Evolutionary conservation across 92 coral and sea anemone species (phyloP), one percentile per base, ranked within the genome.

Genomic region (Palythoa grandiflora): DNA sequence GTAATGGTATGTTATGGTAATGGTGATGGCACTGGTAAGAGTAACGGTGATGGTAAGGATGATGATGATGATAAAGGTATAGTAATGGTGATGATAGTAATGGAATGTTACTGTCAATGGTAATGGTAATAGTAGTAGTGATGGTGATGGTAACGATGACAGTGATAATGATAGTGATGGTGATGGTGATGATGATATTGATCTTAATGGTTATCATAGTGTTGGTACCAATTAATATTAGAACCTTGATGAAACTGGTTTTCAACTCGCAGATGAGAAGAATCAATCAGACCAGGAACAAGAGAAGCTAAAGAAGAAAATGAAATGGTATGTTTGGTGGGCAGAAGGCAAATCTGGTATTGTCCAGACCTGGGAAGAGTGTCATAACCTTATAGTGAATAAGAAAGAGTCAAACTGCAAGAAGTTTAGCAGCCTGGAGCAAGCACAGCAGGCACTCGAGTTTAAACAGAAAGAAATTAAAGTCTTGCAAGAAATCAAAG

Each of bases 311-410:
- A 61, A 39, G 2, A 81, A 21, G 61, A 66, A 66, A 44, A 20
- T 2, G 2, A 81, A 81, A 52, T 81, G 16, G 16, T 81, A 81
- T 51, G 39, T 81, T 7, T 81, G 86, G 86, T 81, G 86, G 86
- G 75, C 75, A 20, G 86, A 68, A 38, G 86, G 75, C 51, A 5
- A 68, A 51, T 74, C 75, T 1, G 86, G 86, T 48, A 48, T 81
- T 21, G 86, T 68, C 9, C 57, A 47, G 20, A 44, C 55, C 40
- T 81, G 86, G 86, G 75, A 20, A 4, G 86, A 81, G 47, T 81
- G 86, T 21, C 75, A 66, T 14, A 20, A 17, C 10, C n/a, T 40
- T 3, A 81, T 81, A 14, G 38, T 14, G 20, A 65, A 81, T 17
- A 81, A 81, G 75, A 81, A 81, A 8, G 61, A 81, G 0, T 81